A percentile compares a stretch with the other conserved stretches of the same genome.
phyloP scores from a whole-genome alignment of 2,113 vertebrate genomes.

The Chitala chitala region DNA sequence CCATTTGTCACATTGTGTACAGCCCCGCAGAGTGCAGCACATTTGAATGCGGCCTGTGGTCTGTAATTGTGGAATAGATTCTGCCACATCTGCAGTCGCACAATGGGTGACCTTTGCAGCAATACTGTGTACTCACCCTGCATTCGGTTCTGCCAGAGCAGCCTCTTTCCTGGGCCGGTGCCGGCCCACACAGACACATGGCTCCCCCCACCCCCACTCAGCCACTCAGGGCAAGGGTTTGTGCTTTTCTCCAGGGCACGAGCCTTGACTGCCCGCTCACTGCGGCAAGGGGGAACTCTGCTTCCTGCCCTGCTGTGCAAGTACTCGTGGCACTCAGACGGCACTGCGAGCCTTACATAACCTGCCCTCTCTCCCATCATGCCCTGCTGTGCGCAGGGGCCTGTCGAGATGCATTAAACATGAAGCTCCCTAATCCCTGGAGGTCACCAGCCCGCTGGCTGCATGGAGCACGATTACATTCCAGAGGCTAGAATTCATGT shows the following conservation, averaged over 20 bases:
- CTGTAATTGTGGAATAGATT: too few relatives aligned
- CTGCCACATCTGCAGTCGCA: background rate
- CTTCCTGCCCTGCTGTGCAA: background rate
- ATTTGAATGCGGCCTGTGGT: too few relatives aligned
- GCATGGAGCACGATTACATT: background rate
- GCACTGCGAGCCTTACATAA: background rate
- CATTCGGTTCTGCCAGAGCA: background rate
- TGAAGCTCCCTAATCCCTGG: background rate
- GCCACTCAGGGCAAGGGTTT: background rate
- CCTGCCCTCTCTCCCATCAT: background rate
- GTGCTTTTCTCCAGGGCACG: background rate
- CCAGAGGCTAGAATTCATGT: background rate
- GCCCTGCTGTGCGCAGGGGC: background rate
- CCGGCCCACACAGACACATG: too few relatives aligned
- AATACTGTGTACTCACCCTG: too few relatives aligned
- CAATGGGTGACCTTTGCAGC: background rate
- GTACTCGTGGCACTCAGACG: background rate
- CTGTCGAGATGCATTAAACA: background rate
- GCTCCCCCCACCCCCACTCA: too few relatives aligned
- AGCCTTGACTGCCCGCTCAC: background rate
- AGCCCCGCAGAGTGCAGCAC: too few relatives aligned
- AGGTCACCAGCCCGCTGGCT: background rate
- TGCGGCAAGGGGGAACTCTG: background rate
- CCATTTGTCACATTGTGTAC: too few relatives aligned
- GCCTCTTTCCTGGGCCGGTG: background rate